Base-by-base conservation (phyloP, 2,797 vertebrate genomes). In the Odontamblyopus rebecca region DNA sequence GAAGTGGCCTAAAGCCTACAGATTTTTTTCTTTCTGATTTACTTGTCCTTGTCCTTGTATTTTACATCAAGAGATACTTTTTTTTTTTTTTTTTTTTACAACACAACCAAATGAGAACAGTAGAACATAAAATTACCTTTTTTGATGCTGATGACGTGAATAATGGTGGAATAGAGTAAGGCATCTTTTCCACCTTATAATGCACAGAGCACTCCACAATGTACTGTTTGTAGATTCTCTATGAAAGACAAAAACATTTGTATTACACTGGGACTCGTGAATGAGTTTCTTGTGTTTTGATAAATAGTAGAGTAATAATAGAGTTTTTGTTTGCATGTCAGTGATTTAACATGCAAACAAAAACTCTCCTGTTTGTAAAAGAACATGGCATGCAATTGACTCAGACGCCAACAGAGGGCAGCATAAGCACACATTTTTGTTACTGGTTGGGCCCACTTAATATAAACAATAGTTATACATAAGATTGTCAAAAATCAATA, bases 101-200 rank as follows among this genome's bases (percentile, higher is more conserved):
- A 9, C 35, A 38, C 8, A 38, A 62, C 6, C 30, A 41, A 63
- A 23, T 23, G 29, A 61, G 18, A 61, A 63, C 18, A 13, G 61
- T 19, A 6, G 6, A 62, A 27, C 23, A 23, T 26, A 15, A 64
- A 64, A 27, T 54, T 26, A 95, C 96, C 93, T 94, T 94, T 83
- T 94, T 93, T 67, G 82, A 89, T 70, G 93, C 93, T 1, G 76
- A 90, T 51, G 94, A 92, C 62, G 91, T 91, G 67, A 85, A 83
- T 67, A 76, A 93, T 35, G 95, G 95, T 63, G 82, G 87, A 85
- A 97, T 95, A 7, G 91, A 89, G 78, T 97, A 97, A 0, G 96
- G 96, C 93, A 97, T 95, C 78, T 76, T 93, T 71, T 93, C 84
- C 29, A 95, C 95, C 38, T 89, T 83, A 78, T 93, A 98, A n/a